These are phyloP conservation scores for Harmothoe impar DNA, from an alignment of 2,888 invertebrate species.

Conservation along the genomic window DNA sequence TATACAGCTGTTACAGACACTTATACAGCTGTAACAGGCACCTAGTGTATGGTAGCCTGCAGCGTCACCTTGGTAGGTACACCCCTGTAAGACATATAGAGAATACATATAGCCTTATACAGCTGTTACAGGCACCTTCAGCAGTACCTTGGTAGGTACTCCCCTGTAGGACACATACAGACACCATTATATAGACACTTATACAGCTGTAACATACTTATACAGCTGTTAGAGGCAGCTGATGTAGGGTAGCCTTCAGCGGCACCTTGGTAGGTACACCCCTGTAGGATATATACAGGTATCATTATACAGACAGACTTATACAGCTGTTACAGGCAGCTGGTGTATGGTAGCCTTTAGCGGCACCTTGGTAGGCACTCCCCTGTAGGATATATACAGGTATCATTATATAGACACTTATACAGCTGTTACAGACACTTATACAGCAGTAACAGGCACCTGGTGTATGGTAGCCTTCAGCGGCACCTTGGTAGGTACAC, in stretches of 20 bases:
- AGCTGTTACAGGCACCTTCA: too few relatives aligned
- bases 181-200: slow-evolving; percentile 63
- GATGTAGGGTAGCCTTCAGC: too few relatives aligned
- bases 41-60: slow-evolving; percentile 87
- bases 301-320: too few relatives aligned
- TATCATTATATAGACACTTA: slow-evolving; percentile 58
- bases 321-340: too few relatives aligned
- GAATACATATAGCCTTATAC: too few relatives aligned
- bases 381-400: slow-evolving; percentile 85
- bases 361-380: slow-evolving; percentile 90
- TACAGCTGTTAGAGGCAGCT: neutral
- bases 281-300: too few relatives aligned
- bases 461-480: slow-evolving; percentile 88
- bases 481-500: slow-evolving; percentile 90
- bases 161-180: slow-evolving; percentile 85
- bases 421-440: too few relatives aligned
- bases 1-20: too few relatives aligned
- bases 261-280: too few relatives aligned
- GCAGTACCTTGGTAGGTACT: slow-evolving; percentile 90
- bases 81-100: slow-evolving; percentile 85
- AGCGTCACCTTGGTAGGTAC: slow-evolving; percentile 91
- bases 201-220: too few relatives aligned
- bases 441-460: slow-evolving; percentile 86
- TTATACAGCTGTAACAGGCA: slow-evolving; percentile 85
- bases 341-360: slow-evolving; percentile 87